phyloP scores from a whole-genome alignment of 2,797 vertebrate species.

The Oryzias sinensis region DNA sequence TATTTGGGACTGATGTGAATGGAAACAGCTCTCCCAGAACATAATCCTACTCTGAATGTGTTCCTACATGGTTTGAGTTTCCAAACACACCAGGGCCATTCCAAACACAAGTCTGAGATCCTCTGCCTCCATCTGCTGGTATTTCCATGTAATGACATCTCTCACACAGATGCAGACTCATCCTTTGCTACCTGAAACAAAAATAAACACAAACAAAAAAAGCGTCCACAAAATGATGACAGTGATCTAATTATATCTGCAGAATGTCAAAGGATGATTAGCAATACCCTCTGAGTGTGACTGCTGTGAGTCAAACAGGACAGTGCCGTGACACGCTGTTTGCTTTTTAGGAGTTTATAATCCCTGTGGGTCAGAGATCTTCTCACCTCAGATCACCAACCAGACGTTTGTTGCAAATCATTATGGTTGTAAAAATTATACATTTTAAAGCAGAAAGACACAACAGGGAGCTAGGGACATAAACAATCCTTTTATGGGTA shows the following conservation, averaged over 20 bases:
- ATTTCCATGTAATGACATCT: constrained; percentile 20
- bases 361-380: neutral
- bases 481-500: too few relatives aligned
- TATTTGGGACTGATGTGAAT: constrained; percentile 18
- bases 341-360: constrained; percentile 1
- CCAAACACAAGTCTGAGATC: constrained; percentile 11
- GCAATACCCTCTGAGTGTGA: constrained; percentile 39
- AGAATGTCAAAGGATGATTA: constrained; percentile 34
- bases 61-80: constrained; percentile 40
- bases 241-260: neutral
- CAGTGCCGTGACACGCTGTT: too few relatives aligned
- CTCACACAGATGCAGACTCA: constrained; percentile 12
- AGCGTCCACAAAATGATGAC: too few relatives aligned
- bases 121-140: constrained; percentile 58
- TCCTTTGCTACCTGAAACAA: constrained; percentile 17
- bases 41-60: constrained; percentile 32
- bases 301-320: neutral
- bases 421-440: neutral
- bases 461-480: neutral
- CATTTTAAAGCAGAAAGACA: constrained; percentile 3
- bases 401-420: constrained; percentile 1
- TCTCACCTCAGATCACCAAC: neutral
- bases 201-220: too few relatives aligned
- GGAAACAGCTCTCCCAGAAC: constrained; percentile 19
- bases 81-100: constrained; percentile 49